A percentile compares a stretch with the other conserved stretches of the same genome.
These are phyloP conservation scores for Diphyllodes magnificus DNA, from an alignment of 2,113 vertebrate species.

Conservation along the genomic window DNA sequence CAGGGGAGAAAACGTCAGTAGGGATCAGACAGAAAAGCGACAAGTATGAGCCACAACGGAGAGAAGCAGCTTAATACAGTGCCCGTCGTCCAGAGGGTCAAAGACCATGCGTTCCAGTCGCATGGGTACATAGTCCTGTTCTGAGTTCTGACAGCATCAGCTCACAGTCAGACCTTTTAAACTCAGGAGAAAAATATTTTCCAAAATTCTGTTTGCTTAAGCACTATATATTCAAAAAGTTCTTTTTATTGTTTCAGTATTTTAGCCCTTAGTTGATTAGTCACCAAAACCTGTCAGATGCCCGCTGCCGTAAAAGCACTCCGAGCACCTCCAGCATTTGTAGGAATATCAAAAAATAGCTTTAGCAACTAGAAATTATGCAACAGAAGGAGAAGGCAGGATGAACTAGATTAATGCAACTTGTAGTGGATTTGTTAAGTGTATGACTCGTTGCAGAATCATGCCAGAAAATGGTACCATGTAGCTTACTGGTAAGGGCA, in stretches of 20 bases:
- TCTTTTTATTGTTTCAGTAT: slow-evolving; percentile 36
- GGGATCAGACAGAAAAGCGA: background rate
- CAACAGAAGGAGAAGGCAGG: slow-evolving; percentile 15
- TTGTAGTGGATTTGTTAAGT: slow-evolving; percentile 52
- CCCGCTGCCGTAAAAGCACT: background rate
- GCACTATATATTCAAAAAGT: background rate
- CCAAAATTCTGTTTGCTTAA: slow-evolving; percentile 36
- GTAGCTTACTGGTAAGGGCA: slow-evolving; percentile 24
- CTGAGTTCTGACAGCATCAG: background rate
- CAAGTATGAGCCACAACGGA: background rate
- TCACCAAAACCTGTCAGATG: slow-evolving; percentile 34
- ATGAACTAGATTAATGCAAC: slow-evolving; percentile 35
- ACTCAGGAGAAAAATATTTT: background rate
- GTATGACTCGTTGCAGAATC: background rate
- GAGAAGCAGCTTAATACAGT: background rate
- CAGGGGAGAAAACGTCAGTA: background rate
- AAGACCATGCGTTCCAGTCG: background rate
- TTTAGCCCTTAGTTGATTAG: slow-evolving; percentile 69
- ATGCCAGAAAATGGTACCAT: slow-evolving; percentile 57
- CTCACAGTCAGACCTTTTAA: background rate
- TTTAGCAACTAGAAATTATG: slow-evolving; percentile 43
- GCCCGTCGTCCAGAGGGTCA: background rate
- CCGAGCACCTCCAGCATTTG: background rate
- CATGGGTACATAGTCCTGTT: background rate
- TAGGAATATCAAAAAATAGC: slow-evolving; percentile 31